Evolutionary conservation across 2,113 vertebrate genomes (phyloP), one percentile per base, ranked within the genome.

Genomic region (Loxodonta africana): DNA sequence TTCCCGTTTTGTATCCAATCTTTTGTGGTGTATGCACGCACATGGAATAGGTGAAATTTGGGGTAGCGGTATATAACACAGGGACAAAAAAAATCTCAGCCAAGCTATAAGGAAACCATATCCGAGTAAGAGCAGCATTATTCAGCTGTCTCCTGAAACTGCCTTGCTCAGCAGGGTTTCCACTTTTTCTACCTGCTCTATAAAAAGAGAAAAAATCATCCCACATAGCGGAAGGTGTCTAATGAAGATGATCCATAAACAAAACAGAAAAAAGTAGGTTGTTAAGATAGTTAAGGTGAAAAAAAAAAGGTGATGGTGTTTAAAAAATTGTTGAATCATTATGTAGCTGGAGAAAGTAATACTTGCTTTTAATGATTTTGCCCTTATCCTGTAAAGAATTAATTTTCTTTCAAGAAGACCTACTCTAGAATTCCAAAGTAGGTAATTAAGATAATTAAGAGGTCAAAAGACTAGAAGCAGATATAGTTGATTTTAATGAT

Each of bases 111-210:
- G 44, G 76, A 76, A 41, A 23, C 21, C 30, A 4, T 25, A 18
- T 28, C 53, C 33, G 37, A 41, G 25, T 2, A 17, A 4, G 37
- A 73, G 41, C 6, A 15, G 2, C 6, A 5, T 6, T 0, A 9
- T 8, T 18, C 18, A 8, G 28, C 62, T 51, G 26, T 33, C 8
- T n/a, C 41, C 8, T 6, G 14, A 26, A 88, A 53, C 28, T 63
- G 8, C 30, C 21, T 48, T 5, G 20, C 93, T 71, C 21, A 8
- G 28, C 63, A 10, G 10, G 21, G 41, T 10, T 10, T 48, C 23
- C 20, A 18, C 46, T 4, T 53, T 65, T 76, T 84, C 57, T 15
- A 21, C 17, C 53, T 51, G 14, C 65, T 26, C 20, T 9, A 0
- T 15, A 69, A 78, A 53, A 65, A 51, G 0, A 30, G 18, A 57